Conservation (phyloP, 2,888 invertebrate genomes). For the Synanthedon myopaeformis region DNA sequence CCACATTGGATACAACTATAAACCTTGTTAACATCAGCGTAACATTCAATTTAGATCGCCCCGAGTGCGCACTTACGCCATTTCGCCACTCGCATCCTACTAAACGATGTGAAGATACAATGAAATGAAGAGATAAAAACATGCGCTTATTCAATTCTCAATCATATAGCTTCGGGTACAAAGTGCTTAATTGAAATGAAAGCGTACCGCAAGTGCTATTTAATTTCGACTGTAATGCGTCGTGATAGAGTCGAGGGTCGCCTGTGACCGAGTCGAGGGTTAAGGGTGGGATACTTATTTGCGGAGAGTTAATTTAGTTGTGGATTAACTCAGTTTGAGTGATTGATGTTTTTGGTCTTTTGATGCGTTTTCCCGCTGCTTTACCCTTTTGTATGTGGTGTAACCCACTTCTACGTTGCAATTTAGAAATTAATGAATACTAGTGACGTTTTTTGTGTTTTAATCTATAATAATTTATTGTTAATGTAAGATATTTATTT, state of each 20-base stretch:
- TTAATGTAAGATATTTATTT: no score
- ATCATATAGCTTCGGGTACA: slow-evolving; percentile 19
- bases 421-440: no score
- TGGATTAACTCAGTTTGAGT: slow-evolving; percentile 62
- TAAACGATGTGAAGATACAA: slow-evolving; percentile 51
- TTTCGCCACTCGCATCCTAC: background rate
- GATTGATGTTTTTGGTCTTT: slow-evolving; percentile 59
- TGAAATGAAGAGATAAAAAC: slow-evolving; percentile 43
- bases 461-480: no score
- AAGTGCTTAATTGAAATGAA: slow-evolving; percentile 17
- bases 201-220: slow-evolving; percentile 3
- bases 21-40: no score
- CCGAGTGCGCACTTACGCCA: no score
- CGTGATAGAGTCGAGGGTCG: slow-evolving; percentile 26
- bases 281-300: slow-evolving; percentile 44
- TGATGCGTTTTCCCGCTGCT: slow-evolving; percentile 29
- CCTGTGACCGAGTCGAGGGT: slow-evolving; percentile 10
- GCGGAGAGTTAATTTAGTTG: slow-evolving; percentile 64
- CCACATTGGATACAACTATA: no score
- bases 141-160: slow-evolving; percentile 25
- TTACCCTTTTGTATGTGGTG: slow-evolving; percentile 18
- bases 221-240: slow-evolving; percentile 13
- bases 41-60: no score
- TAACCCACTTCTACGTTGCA: no score
- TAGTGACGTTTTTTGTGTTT: no score